Conservation (phyloP, 1,140 invertebrate species). For the Papilio machaon region DNA sequence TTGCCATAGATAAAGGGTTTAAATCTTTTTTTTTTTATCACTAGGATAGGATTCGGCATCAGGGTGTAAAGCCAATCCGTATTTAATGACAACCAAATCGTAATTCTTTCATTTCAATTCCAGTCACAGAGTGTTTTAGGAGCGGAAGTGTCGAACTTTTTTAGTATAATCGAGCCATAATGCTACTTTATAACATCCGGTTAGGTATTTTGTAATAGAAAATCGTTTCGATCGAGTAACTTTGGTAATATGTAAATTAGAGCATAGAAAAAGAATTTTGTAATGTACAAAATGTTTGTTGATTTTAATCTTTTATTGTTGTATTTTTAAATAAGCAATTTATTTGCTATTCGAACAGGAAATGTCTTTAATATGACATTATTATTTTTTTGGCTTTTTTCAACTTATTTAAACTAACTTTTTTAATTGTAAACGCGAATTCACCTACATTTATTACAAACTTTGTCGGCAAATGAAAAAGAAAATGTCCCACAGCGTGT, state of each 20-base stretch:
- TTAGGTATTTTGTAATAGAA: conserved; percentile 40
- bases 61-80: conserved; percentile 46
- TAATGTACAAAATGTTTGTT: conserved; percentile 26
- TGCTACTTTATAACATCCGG: conserved; percentile 49
- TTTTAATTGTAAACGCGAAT: background rate
- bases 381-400: background rate
- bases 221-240: conserved; percentile 41
- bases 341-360: conserved; percentile 14
- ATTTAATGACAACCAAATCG: conserved; percentile 45
- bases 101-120: conserved; percentile 52
- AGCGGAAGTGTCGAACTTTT: conserved; percentile 47
- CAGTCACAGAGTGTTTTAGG: conserved; percentile 49
- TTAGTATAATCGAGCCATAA: conserved; percentile 48
- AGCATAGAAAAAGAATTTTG: conserved; percentile 36
- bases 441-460: conserved; percentile 16
- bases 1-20: conserved; percentile 37
- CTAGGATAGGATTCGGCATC: conserved; percentile 32
- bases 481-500: conserved; percentile 35
- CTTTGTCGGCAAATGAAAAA: conserved; percentile 23
- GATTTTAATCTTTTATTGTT: conserved; percentile 31
- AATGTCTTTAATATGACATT: background rate
- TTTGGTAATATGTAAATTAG: conserved; percentile 28
- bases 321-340: conserved; percentile 29
- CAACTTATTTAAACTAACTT: background rate
- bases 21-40: conserved; percentile 26